These are phyloP conservation scores for Hippocampus comes DNA, from an alignment of 2,113 vertebrate species.

Conservation along the genomic window DNA sequence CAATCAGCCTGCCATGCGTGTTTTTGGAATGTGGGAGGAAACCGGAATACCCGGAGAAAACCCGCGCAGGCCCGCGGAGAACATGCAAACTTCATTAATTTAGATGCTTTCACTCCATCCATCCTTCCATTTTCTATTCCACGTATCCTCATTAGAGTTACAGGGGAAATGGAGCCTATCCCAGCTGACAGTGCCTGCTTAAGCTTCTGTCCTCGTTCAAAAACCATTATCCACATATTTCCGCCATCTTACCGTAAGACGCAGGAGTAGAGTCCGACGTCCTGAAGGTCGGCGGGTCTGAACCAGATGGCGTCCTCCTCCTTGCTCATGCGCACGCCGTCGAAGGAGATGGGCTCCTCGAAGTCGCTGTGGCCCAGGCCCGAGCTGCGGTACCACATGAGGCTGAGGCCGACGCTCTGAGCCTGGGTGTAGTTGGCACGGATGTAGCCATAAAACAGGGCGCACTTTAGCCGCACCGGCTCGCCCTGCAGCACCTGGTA, in stretches of 20 bases:
- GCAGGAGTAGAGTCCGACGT: constrained; percentile 94
- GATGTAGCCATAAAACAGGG: constrained; percentile 98
- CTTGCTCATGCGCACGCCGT: constrained; percentile 95
- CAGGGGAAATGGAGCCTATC: too few species aligned
- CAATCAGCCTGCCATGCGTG: background rate
- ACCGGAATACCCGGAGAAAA: too few species aligned
- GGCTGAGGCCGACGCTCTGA: constrained; percentile 91
- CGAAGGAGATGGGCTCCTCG: constrained; percentile 97
- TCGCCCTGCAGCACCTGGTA: constrained; percentile 93
- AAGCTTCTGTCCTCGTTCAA: too few species aligned
- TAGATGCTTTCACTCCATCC: too few species aligned
- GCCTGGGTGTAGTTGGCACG: constrained; percentile 96
- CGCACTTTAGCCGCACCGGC: constrained; percentile 93
- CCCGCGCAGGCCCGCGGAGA: too few species aligned
- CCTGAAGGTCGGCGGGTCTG: constrained; percentile 90
- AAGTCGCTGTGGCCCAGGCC: constrained; percentile 86
- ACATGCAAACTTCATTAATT: too few species aligned
- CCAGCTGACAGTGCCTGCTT: too few species aligned
- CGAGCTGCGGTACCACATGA: constrained; percentile 92
- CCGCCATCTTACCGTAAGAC: constrained; percentile 81
- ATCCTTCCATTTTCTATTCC: too few species aligned
- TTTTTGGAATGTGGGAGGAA: too few species aligned
- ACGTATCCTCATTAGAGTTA: too few species aligned
- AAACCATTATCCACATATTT: background rate
- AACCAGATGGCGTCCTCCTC: constrained; percentile 99